A percentile compares a stretch with the other conserved stretches of the same genome.
These are phyloP conservation scores for Melanogrammus aeglefinus DNA, from an alignment of 2,797 vertebrate genomes.

Conservation along the genomic window DNA sequence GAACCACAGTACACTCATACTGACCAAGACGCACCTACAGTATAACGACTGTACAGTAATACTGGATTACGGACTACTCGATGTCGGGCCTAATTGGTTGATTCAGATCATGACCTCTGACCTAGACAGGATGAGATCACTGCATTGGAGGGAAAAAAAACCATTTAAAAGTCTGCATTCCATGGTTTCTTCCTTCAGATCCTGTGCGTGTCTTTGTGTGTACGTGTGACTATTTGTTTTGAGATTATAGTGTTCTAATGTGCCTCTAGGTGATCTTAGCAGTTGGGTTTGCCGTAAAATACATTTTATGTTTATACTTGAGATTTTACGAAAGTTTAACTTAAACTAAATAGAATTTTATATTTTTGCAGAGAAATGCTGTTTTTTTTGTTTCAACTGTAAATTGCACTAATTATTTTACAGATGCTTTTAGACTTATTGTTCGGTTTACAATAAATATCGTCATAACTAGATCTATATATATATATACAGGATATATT, in stretches of 20 bases:
- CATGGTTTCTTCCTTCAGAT: constrained; percentile 5
- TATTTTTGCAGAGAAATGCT: constrained; percentile 71
- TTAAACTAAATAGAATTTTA: constrained; percentile 59
- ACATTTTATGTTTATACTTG: constrained; percentile 45
- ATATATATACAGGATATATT: constrained; percentile 19
- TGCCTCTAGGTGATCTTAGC: constrained; percentile 53
- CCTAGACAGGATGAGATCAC: constrained; percentile 33
- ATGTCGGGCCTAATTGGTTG: constrained; percentile 56
- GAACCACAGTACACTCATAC: background rate
- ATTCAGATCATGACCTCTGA: constrained; percentile 38
- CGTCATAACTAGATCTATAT: constrained; percentile 55
- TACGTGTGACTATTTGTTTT: constrained; percentile 24
- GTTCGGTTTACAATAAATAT: constrained; percentile 68
- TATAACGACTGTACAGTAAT: background rate
- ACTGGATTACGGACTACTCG: background rate
- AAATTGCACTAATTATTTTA: constrained; percentile 75
- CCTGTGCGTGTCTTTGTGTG: constrained; percentile 16
- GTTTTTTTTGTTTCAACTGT: constrained; percentile 54
- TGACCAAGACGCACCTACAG: background rate
- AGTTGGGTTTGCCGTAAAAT: constrained; percentile 36
- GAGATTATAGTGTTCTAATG: constrained; percentile 44
- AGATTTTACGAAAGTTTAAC: constrained; percentile 42
- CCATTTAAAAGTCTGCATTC: constrained; percentile 14
- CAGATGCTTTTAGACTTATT: constrained; percentile 60
- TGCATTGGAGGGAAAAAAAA: background rate